Conservation (phyloP, 2,888 invertebrate genomes). For the Synergus japonicus region DNA sequence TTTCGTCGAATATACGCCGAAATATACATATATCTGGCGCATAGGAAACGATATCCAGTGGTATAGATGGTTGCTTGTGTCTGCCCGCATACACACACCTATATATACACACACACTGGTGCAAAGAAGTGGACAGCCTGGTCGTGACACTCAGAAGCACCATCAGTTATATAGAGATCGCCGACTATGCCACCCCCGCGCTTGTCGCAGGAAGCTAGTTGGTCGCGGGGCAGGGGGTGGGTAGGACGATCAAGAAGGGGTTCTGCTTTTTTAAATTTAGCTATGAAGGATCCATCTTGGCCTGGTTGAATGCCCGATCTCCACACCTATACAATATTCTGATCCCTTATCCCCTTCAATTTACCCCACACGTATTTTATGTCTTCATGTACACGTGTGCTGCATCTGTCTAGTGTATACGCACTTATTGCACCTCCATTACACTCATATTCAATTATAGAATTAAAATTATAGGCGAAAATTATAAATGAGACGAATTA, state of each 20-base stretch:
- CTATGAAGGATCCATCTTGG: conserved; percentile 70
- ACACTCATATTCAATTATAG: background rate
- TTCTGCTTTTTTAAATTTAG: conserved; percentile 68
- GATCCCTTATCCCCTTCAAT: conserved; percentile 31
- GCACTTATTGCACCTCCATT: background rate
- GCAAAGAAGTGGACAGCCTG: conserved; percentile 74
- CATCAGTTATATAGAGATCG: conserved; percentile 75
- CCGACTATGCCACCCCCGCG: conserved; percentile 55
- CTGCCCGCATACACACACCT: conserved; percentile 15
- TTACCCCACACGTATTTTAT: background rate
- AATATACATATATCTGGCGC: conserved; percentile 7
- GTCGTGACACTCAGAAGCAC: conserved; percentile 75
- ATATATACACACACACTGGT: conserved; percentile 53
- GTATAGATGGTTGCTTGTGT: conserved; percentile 36
- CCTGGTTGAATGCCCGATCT: conserved; percentile 67
- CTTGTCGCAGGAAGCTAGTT: conserved; percentile 29
- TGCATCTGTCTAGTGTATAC: background rate
- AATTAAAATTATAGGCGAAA: too few relatives aligned
- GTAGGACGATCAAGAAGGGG: conserved; percentile 31
- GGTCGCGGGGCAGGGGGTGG: conserved; percentile 32
- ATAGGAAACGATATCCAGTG: conserved; percentile 40
- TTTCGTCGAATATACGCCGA: conserved; percentile 9
- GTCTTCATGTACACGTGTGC: background rate
- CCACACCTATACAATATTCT: conserved; percentile 20
- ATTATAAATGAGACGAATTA: too few relatives aligned